Evolutionary conservation across 2,888 invertebrate genomes (phyloP), one percentile per base, ranked within the genome.

Genomic region (Morpho deidamia): DNA sequence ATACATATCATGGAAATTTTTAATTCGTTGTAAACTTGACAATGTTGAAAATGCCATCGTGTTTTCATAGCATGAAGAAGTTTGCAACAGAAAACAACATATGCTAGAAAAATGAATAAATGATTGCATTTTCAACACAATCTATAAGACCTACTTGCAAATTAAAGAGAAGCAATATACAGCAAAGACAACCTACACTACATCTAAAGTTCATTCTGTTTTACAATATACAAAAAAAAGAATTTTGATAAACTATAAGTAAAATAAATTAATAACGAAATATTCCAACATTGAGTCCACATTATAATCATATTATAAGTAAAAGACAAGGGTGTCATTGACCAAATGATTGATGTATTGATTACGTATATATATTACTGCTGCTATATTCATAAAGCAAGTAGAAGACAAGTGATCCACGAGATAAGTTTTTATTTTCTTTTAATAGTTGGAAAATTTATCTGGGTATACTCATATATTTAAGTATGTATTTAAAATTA

Each of bases 31-130:
- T 12, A 49, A 48, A 42, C 32, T 46, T 56, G 59, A 63, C 53
- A 74, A 81, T 87, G 89, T 88, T 88, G 89, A 89, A 89, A 89
- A 89, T 89, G 89, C 89, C 89, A 87, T 88, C 89, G 83, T 89
- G 89, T 84, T 89, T 89, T 83, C 88, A 81, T 77, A 76, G 71
- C 66, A 69, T 70, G 67, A 77, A 77, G 74, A 23, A 74, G 68
- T 69, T 81, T 79, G 79, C 78, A 82, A 86, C 79, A 77, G 76
- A 83, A 85, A 83, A 79, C 68, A 70, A 74, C 64, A 74, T 69
- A 71, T 66, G 71, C 62, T 72, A 76, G 79, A 78, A 78, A 78
- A 81, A 76, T 74, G 72, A 77, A 78, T 68, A 74, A 78, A 78
- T 81, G 83, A 88, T 83, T 87, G 88, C 89, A 89, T 88, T 88